Base-by-base conservation (phyloP, 1,140 invertebrate species). In the Micrasema longulum region DNA sequence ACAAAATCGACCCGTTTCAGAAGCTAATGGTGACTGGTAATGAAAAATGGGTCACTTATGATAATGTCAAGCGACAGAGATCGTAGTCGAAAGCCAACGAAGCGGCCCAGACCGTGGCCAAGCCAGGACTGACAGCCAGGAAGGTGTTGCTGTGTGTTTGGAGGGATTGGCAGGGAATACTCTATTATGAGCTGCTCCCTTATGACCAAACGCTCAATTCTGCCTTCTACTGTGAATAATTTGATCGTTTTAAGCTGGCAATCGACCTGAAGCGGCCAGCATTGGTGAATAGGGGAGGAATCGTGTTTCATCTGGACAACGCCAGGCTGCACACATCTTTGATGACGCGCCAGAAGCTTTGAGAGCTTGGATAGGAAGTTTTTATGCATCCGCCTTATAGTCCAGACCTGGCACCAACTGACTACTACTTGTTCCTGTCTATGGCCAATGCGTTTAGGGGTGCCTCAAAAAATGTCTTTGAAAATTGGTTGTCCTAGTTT, bases 121-220 rank as follows among this genome's bases (percentile, higher is more conserved):
- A 50, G 47, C 12, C 47, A 50, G 47, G 18, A 50, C 2, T 50
- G 47, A 50, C 18, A 18, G 47, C 47, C 47, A 50, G 47, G 47
- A 50, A 50, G 47, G 18, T 50, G 47, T 50, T 50, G 47, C 47
- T 50, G 47, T 50, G 47, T 50, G 47, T 50, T 50, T 50, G 47
- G 47, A 16, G 47, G 12, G 47, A 50, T 50, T 50, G 47, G 47
- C 47, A 50, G 47, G 47, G 47, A 50, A 50, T 50, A 50, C 47
- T 50, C 47, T 50, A 50, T 50, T 12, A 50, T 16, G n/a, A n/a
- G n/a, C n/a, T n/a, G n/a, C n/a, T n/a, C n/a, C n/a, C n/a, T n/a
- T n/a, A n/a, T n/a, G n/a, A n/a, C n/a, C n/a, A n/a, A n/a, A n/a
- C n/a, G n/a, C n/a, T n/a, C n/a, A n/a, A n/a, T n/a, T n/a, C n/a